phyloP scores from a whole-genome alignment of 2,113 vertebrate species.

The Microcebus griseorufus region DNA sequence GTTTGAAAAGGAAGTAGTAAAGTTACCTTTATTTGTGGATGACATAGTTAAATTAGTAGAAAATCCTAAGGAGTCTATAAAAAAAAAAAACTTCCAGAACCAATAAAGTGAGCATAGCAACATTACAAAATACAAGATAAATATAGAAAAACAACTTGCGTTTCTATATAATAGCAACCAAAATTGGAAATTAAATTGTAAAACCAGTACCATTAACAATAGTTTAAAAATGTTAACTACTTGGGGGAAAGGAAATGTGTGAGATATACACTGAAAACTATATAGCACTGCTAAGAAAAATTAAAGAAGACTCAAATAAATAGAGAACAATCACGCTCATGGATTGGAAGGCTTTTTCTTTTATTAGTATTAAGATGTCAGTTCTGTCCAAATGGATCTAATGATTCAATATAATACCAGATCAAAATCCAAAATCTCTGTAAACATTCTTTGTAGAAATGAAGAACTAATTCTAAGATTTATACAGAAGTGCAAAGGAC shows the following conservation, averaged over 20 bases:
- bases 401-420: neutral
- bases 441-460: neutral
- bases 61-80: neutral
- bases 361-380: neutral
- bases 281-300: neutral
- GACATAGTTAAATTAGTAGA: neutral
- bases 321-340: neutral
- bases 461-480: neutral
- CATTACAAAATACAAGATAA: neutral
- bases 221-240: neutral
- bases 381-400: neutral
- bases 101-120: neutral
- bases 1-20: neutral
- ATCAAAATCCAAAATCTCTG: neutral
- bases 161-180: neutral
- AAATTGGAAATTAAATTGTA: neutral
- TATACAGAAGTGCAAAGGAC: neutral
- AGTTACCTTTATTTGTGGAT: neutral
- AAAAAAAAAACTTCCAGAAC: neutral
- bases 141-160: neutral
- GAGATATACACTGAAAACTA: neutral
- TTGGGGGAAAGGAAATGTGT: neutral
- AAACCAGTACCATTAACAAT: neutral
- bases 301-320: neutral
- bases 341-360: neutral